Conservation (phyloP, 2,888 invertebrate species). For the Sepiola atlantica region DNA sequence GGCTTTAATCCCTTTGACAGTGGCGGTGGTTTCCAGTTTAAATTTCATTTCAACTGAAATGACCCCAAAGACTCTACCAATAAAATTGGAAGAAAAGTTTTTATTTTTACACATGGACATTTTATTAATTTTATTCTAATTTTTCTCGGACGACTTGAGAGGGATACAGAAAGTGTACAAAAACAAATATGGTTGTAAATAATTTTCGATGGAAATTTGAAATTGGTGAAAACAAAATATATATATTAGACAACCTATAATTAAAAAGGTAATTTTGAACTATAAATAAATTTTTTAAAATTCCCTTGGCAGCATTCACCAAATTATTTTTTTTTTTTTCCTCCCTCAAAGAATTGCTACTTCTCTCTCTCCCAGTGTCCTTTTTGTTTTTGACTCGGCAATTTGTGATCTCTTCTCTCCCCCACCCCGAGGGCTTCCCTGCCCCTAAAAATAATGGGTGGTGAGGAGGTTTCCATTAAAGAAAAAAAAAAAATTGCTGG, state of each 20-base stretch:
- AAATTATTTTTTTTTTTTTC: not conserved
- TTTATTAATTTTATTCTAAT: not conserved
- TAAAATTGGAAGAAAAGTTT: not conserved
- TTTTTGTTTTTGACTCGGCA: not conserved
- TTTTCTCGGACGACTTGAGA: not conserved
- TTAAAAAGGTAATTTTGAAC: not conserved
- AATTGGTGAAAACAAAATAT: not conserved
- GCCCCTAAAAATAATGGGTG: not conserved
- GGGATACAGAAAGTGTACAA: not conserved
- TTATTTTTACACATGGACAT: not conserved
- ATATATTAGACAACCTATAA: not conserved
- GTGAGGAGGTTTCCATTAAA: not conserved
- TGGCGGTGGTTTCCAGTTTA: slow-evolving; percentile 87
- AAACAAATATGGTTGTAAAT: not conserved
- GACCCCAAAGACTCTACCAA: not conserved
- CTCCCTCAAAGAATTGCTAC: not conserved
- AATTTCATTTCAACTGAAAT: slow-evolving; percentile 90
- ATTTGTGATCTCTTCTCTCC: not conserved
- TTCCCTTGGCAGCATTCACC: slow-evolving; percentile 20
- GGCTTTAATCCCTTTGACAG: slow-evolving; percentile 79
- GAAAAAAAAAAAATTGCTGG: not conserved
- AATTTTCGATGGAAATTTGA: not conserved
- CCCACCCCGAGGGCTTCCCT: too few species aligned
- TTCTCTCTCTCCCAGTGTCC: not conserved
- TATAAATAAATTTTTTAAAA: not conserved